phyloP scores from a whole-genome alignment of 2,888 invertebrate species.

The Bedellia somnulentella region DNA sequence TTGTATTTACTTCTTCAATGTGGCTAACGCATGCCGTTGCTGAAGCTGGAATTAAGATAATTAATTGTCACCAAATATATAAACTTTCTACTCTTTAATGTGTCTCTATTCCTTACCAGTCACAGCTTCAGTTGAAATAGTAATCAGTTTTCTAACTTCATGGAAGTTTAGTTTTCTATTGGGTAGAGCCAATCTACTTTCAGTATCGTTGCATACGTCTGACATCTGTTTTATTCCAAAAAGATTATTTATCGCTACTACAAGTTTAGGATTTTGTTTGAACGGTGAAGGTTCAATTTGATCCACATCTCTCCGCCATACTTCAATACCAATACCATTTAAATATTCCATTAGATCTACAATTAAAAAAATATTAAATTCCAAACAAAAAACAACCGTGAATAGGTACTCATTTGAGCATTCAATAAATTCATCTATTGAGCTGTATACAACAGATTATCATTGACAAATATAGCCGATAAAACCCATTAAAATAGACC shows the following conservation, averaged over 20 bases:
- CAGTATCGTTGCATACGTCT: neutral
- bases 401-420: constrained; percentile 28
- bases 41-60: too few relatives aligned
- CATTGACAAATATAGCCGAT: constrained; percentile 39
- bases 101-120: too few relatives aligned
- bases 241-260: constrained; percentile 36
- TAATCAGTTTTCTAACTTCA: constrained; percentile 28
- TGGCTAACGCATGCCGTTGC: too few relatives aligned
- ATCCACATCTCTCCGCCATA: constrained; percentile 24
- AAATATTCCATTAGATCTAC: too few relatives aligned
- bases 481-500: constrained; percentile 37
- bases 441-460: constrained; percentile 10
- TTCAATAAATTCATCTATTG: constrained; percentile 38
- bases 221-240: constrained; percentile 15
- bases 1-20: constrained; percentile 20
- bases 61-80: too few relatives aligned
- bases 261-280: constrained; percentile 37
- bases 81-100: too few relatives aligned
- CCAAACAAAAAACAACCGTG: too few relatives aligned
- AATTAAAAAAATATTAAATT: too few relatives aligned
- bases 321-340: too few relatives aligned
- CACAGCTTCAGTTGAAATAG: too few relatives aligned
- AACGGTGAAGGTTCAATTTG: constrained; percentile 20
- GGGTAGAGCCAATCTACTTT: constrained; percentile 20
- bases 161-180: constrained; percentile 34